A percentile compares a stretch with the other conserved stretches of the same genome.
These are phyloP conservation scores for Patella caerulea DNA, from an alignment of 2,888 invertebrate species.

Conservation along the genomic window DNA sequence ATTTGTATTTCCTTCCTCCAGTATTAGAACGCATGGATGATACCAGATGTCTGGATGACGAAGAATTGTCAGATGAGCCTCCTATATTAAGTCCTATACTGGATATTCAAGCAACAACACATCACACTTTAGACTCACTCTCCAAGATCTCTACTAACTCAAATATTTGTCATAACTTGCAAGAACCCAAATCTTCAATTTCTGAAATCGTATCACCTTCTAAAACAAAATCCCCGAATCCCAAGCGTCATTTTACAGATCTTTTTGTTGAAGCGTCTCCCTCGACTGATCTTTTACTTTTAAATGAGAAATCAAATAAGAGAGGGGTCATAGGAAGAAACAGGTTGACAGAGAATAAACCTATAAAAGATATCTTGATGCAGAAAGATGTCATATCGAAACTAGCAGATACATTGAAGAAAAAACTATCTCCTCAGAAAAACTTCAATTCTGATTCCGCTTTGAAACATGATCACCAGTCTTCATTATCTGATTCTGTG, in stretches of 20 bases:
- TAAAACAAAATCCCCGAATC: not conserved
- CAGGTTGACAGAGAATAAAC: not conserved
- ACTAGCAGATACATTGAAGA: not conserved
- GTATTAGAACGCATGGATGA: conserved; percentile 20
- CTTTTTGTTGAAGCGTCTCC: not conserved
- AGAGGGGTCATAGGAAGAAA: too few relatives aligned
- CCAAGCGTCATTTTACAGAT: not conserved
- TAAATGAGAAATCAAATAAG: not conserved
- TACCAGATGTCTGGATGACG: not conserved
- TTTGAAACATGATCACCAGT: not conserved
- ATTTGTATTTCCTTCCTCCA: conserved; percentile 16
- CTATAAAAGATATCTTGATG: not conserved
- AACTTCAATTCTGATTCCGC: not conserved
- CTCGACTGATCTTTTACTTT: not conserved
- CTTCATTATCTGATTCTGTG: not conserved
- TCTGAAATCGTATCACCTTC: not conserved
- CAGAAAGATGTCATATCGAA: conserved; percentile 4
- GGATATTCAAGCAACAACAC: not conserved
- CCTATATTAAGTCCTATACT: conserved; percentile 8
- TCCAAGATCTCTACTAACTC: not conserved
- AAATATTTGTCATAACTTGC: too few relatives aligned
- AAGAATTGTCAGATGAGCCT: conserved; percentile 9
- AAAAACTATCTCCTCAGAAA: not conserved
- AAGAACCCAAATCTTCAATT: not conserved
- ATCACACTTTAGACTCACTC: too few relatives aligned